Evolutionary conservation across 2,888 invertebrate genomes (phyloP).

Genomic region (Furcula furcula): DNA sequence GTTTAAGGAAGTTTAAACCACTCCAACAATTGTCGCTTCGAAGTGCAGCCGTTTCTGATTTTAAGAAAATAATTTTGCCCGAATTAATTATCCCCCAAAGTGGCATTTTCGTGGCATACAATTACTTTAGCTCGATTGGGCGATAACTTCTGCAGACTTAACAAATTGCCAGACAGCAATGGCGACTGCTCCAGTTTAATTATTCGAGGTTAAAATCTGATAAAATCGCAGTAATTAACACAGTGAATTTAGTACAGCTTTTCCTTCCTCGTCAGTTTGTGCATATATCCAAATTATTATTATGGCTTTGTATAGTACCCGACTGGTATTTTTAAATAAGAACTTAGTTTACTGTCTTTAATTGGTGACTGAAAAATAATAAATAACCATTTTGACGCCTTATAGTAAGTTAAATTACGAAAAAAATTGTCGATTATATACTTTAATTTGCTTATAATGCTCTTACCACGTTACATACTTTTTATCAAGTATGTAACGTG

Average conservation of each 20-base stretch:
- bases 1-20: background rate
- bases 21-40: too few species aligned
- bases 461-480: too few species aligned
- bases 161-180: constrained; percentile 27
- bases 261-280: constrained; percentile 4
- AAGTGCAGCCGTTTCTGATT: constrained; percentile 2
- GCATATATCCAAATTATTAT: too few species aligned
- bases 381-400: too few species aligned
- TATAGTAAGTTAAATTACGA: too few species aligned
- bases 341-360: too few species aligned
- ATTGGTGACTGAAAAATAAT: too few species aligned
- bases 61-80: constrained; percentile 10
- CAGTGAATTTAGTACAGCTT: constrained; percentile 28
- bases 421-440: too few species aligned
- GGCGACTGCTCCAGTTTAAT: constrained; percentile 40
- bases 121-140: constrained; percentile 55
- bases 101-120: constrained; percentile 53
- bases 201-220: constrained; percentile 31
- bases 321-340: too few species aligned
- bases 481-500: too few species aligned
- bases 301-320: too few species aligned
- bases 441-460: too few species aligned
- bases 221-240: constrained; percentile 31
- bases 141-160: constrained; percentile 40
- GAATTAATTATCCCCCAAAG: constrained; percentile 44